A percentile compares a stretch with the other conserved stretches of the same genome.
These are phyloP conservation scores for Lutra lutra DNA, from an alignment of 2,797 vertebrate genomes.

Conservation along the genomic window DNA sequence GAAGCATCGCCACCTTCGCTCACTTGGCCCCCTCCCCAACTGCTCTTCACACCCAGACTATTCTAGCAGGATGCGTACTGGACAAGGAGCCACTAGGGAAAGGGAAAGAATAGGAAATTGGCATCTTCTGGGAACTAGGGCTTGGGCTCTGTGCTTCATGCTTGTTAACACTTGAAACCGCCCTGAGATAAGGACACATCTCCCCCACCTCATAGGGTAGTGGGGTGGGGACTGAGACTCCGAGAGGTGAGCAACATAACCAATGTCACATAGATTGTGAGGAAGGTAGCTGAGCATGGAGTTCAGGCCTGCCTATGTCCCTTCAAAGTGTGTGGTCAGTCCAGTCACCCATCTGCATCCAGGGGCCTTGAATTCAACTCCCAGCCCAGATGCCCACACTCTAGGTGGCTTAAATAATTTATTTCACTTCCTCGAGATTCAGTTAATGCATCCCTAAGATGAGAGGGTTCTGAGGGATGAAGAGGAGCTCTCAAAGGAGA, in stretches of 20 bases:
- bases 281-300: neutral
- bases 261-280: neutral
- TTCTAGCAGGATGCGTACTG: rapidly evolving
- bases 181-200: neutral
- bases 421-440: conserved; percentile 22
- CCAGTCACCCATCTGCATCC: neutral
- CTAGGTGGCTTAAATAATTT: neutral
- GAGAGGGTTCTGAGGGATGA: neutral
- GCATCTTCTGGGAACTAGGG: neutral
- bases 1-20: neutral
- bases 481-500: neutral
- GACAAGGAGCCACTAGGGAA: neutral
- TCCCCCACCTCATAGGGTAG: neutral
- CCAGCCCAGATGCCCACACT: neutral
- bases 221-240: neutral
- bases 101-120: neutral
- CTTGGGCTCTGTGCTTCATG: neutral
- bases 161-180: neutral
- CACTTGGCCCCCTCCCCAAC: rapidly evolving
- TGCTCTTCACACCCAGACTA: rapidly evolving
- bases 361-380: neutral
- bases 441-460: neutral
- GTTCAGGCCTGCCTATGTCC: neutral
- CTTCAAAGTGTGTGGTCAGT: rapidly evolving
- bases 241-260: neutral